phyloP scores from a whole-genome alignment of 1,140 invertebrate genomes.

The Polypedilum pembai region DNA sequence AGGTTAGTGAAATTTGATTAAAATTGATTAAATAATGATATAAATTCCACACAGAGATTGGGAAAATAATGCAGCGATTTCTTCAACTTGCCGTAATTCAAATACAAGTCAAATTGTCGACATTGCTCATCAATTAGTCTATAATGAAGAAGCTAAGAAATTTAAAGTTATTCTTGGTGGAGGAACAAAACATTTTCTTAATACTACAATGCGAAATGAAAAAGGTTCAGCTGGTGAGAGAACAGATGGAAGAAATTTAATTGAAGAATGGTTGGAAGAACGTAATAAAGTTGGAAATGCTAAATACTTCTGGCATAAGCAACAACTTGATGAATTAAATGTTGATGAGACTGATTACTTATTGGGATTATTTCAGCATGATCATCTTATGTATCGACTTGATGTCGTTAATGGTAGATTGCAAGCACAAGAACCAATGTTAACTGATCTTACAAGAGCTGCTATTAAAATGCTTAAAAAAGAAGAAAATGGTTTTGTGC shows the following conservation, averaged over 20 bases:
- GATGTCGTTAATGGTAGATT: slow-evolving; percentile 47
- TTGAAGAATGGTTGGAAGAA: slow-evolving; percentile 52
- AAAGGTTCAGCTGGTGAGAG: slow-evolving; percentile 57
- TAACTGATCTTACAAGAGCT: slow-evolving; percentile 72
- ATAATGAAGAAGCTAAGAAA: slow-evolving; percentile 53
- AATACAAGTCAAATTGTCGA: slow-evolving; percentile 53
- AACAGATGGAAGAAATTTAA: slow-evolving; percentile 53
- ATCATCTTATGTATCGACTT: slow-evolving; percentile 49
- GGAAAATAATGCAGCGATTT: slow-evolving; percentile 65
- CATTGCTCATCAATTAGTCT: slow-evolving; percentile 67
- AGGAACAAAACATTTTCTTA: slow-evolving; percentile 58
- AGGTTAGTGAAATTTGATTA: slow-evolving; percentile 37
- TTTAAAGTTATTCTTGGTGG: slow-evolving; percentile 63
- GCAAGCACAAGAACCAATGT: slow-evolving; percentile 47
- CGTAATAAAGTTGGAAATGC: slow-evolving; percentile 33
- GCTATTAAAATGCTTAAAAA: slow-evolving; percentile 69
- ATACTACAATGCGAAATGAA: slow-evolving; percentile 53
- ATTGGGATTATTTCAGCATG: slow-evolving; percentile 47
- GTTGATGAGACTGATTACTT: slow-evolving; percentile 40
- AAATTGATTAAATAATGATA: too few relatives aligned
- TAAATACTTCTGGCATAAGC: slow-evolving; percentile 37
- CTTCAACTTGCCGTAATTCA: slow-evolving; percentile 38
- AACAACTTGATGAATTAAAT: slow-evolving; percentile 32
- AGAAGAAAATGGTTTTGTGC: slow-evolving; percentile 59
- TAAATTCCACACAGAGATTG: slow-evolving; percentile 53